These are phyloP conservation scores for Botia almorhae DNA, from an alignment of 2,797 vertebrate genomes.

Conservation along the genomic window DNA sequence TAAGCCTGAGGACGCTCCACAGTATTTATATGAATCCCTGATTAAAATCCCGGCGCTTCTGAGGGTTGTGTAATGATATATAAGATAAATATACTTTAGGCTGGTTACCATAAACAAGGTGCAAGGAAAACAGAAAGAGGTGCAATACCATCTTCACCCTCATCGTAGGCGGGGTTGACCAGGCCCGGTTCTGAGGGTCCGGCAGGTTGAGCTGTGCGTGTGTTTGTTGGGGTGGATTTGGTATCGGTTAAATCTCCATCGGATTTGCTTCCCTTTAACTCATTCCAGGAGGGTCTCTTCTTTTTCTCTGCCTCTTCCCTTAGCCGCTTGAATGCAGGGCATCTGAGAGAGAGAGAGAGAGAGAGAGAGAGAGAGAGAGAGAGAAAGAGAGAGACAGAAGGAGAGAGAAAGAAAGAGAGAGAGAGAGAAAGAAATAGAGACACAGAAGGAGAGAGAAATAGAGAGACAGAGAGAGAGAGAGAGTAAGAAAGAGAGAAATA, in stretches of 20 bases:
- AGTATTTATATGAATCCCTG: too few species aligned
- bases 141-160: constrained; percentile 87
- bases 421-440: too few species aligned
- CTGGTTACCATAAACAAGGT: not conserved
- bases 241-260: constrained; percentile 77
- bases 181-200: constrained; percentile 85
- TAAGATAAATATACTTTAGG: not conserved
- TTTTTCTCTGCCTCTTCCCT: constrained; percentile 83
- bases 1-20: too few species aligned
- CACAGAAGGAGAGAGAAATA: too few species aligned
- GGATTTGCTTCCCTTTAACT: constrained; percentile 77
- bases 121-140: constrained; percentile 36
- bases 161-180: constrained; percentile 91
- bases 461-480: not conserved
- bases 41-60: not conserved
- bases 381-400: not conserved
- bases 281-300: constrained; percentile 81
- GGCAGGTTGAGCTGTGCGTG: constrained; percentile 73
- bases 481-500: not conserved
- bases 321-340: constrained; percentile 85
- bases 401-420: too few species aligned
- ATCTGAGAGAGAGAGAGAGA: constrained; percentile 73
- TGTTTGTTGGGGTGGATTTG: constrained; percentile 63
- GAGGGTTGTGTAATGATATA: not conserved
- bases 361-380: constrained; percentile 9